phyloP scores from a whole-genome alignment of 2,113 vertebrate species.

The Struthidea cinerea region DNA sequence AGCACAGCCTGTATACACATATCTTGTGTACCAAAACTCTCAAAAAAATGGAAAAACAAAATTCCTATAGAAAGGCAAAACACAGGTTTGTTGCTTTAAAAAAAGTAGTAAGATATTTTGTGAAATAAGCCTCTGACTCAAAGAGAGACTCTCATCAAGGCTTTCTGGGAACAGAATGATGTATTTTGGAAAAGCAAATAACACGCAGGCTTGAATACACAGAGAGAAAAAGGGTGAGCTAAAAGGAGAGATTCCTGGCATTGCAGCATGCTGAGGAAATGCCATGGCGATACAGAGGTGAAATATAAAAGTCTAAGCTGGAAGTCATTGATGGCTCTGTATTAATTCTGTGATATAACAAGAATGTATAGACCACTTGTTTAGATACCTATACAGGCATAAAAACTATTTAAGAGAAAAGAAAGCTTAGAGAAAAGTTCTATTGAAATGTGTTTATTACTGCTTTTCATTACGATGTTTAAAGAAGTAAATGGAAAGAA shows the following conservation, averaged over 20 bases:
- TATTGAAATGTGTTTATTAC: neutral
- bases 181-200: slow-evolving; percentile 43
- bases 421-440: neutral
- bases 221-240: neutral
- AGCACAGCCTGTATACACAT: neutral
- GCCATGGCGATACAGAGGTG: neutral
- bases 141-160: neutral
- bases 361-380: neutral
- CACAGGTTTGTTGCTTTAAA: neutral
- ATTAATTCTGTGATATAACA: neutral
- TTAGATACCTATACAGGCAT: neutral
- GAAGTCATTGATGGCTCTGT: neutral
- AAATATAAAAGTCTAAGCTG: neutral
- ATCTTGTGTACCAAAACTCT: neutral
- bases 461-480: neutral
- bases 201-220: neutral
- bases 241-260: slow-evolving; percentile 25
- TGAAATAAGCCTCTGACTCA: neutral
- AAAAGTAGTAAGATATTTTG: neutral
- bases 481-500: neutral
- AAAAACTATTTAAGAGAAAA: neutral
- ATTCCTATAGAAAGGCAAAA: neutral
- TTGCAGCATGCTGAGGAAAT: neutral
- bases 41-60: neutral
- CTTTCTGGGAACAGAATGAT: slow-evolving; percentile 15